Conservation (phyloP, 2,113 vertebrate species). For the Sander vitreus region DNA sequence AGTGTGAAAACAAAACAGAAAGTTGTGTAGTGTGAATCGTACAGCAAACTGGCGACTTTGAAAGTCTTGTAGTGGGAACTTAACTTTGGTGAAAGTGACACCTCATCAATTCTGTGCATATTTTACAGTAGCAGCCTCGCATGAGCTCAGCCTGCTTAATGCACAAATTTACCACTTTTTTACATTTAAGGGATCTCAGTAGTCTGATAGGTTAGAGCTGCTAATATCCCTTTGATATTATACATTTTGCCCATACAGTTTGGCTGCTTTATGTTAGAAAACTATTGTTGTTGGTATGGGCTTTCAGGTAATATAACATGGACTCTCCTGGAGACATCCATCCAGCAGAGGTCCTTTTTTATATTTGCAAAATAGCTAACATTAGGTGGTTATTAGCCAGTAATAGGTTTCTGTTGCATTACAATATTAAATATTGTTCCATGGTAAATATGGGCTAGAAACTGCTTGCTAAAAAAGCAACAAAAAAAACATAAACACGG, state of each 20-base stretch:
- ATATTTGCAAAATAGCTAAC: constrained; percentile 1
- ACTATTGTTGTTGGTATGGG: not conserved
- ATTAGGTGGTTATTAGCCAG: not conserved
- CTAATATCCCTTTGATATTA: constrained; percentile 48
- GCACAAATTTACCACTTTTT: constrained; percentile 71
- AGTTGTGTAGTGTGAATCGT: too few relatives aligned
- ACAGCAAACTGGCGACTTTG: too few relatives aligned
- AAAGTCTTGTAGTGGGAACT: too few relatives aligned
- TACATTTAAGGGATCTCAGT: constrained; percentile 57
- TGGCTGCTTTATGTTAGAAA: constrained; percentile 5
- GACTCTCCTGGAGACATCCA: not conserved
- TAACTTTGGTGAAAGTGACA: constrained; percentile 79
- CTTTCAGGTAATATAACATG: constrained; percentile 2
- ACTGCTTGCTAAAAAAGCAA: not conserved
- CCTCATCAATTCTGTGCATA: constrained; percentile 85
- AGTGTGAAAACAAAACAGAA: too few relatives aligned
- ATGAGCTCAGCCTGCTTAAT: constrained; percentile 78
- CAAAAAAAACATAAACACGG: not conserved
- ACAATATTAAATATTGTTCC: too few relatives aligned
- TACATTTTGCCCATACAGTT: constrained; percentile 1
- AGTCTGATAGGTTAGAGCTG: constrained; percentile 44
- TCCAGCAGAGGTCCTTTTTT: not conserved
- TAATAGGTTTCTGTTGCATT: not conserved
- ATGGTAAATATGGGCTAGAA: not conserved
- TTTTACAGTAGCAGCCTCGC: constrained; percentile 59